Base-by-base conservation (phyloP, 2,797 vertebrate species). In the Phaenicophaeus curvirostris region DNA sequence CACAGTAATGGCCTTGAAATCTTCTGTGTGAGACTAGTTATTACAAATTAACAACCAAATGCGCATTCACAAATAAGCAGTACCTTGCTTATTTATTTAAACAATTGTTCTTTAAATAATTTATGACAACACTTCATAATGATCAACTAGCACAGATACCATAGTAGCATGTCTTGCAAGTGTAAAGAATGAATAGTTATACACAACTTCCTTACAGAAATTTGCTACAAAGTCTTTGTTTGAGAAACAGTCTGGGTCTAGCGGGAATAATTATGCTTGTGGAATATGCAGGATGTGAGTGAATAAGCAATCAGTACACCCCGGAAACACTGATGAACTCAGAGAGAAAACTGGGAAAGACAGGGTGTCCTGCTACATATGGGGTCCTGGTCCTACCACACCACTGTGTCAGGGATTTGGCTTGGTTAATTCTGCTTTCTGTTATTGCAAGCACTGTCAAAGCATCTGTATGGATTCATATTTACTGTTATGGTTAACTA, bases 51-150 rank as follows among this genome's bases (percentile, higher is more conserved):
- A 53, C 44, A 83, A 78, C 61, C 25, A 77, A 93, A 90, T 62
- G 33, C 85, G 51, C 55, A 68, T 86, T 88, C 73, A 84, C 61
- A 72, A 86, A 67, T 59, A 91, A 63, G 19, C 71, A 62, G 46
- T 33, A 58, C 15, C 62, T 78, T 1, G 5, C 75, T 91, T 88
- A 72, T 95, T 93, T 91, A 75, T 84, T 75, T 94, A 88, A 68
- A 81, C 85, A 85, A 93, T 88, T 88, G 79, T 50, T 81, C 31
- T 80, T 94, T 95, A 75, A 92, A 95, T 96, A 96, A 95, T 96
- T 97, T 93, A 94, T 72, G 61, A 42, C 72, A 85, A 67, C 27
- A 33, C 68, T 93, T 94, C 59, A 42, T 25, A 50, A 63, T 72
- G 77, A 93, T 87, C 82, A 82, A 76, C 67, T 67, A 59, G 48